Conservation (phyloP, 1,140 invertebrate genomes). For the Heliconius eleuchia region DNA sequence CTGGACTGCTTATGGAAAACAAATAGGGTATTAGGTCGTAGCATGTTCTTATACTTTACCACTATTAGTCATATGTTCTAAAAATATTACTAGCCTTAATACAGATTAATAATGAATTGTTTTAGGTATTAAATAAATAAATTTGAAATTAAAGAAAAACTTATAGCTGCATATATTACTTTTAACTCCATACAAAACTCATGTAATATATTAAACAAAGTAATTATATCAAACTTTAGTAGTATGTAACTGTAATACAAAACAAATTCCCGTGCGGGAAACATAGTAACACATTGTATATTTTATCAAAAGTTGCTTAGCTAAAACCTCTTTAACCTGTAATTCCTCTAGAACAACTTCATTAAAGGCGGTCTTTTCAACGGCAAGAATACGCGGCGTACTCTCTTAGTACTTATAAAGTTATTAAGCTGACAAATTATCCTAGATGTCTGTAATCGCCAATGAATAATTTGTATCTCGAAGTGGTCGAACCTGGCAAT, state of each 20-base stretch:
- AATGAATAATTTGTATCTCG: slow-evolving; percentile 21
- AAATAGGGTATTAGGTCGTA: slow-evolving; percentile 12
- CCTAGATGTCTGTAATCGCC: slow-evolving; percentile 46
- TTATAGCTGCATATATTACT: too few species aligned
- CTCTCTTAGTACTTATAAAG: slow-evolving; percentile 40
- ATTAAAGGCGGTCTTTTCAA: slow-evolving; percentile 35
- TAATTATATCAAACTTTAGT: background rate
- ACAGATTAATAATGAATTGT: too few species aligned
- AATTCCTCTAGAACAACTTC: slow-evolving; percentile 34
- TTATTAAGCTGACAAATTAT: slow-evolving; percentile 56
- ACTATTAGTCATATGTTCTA: too few species aligned
- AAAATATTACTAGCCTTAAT: too few species aligned
- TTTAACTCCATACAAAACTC: background rate
- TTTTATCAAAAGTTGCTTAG: slow-evolving; percentile 26
- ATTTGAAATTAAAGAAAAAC: too few species aligned
- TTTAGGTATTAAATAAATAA: too few species aligned
- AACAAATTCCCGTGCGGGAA: background rate
- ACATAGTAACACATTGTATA: slow-evolving; percentile 16
- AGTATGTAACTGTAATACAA: background rate
- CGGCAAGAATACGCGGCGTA: slow-evolving; percentile 32
- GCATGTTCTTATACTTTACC: background rate
- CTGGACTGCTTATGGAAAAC: slow-evolving; percentile 7
- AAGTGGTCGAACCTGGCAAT: slow-evolving; percentile 8
- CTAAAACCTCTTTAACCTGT: slow-evolving; percentile 24
- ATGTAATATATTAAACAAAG: background rate